Base-by-base conservation (phyloP, 1,140 invertebrate species). In the Caenorhabditis brenneri region DNA sequence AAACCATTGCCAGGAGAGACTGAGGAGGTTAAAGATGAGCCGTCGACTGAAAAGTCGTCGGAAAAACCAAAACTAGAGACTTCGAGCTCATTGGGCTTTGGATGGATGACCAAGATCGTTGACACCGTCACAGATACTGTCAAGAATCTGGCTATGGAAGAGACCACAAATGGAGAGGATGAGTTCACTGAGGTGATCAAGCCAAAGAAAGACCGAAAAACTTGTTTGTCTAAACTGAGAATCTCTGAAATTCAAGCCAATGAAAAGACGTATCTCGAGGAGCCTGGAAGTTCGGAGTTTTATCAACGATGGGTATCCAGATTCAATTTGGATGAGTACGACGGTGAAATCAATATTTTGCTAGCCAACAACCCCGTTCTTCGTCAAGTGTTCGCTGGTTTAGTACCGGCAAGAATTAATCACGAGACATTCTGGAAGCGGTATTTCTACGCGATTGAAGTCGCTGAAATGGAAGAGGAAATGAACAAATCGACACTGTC, bases 371-470 rank as follows among this genome's bases (percentile, higher is more conserved):
- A 79, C 27, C 80, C 80, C 5, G 7, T 27, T 15, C 19, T 81
- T 9, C 80, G 80, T 46, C 51, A 80, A 39, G 22, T 80, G 9
- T 80, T 53, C 33, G 79, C 79, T 1, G 29, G 33, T 36, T 33
- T 80, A 33, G 79, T 80, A 36, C 48, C 51, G n/a, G 80, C n/a
- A 15, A 60, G 22, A 15, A 42, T 82, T 2, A 51, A n/a, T 33
- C 31, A 83, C 39, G 82, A 49, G 10, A 53, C 39, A n/a, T 83
- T 83, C 69, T 83, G 82, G 82, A 46, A 65, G 27, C 65, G 82
- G 15, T 83, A 83, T 79, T 83, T 83, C 39, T 83, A 65, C 29
- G 82, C 82, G 10, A 65, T 83, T 31, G 65, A 83, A 10, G 33
- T 83, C 9, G 82, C 82, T 33, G 82, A 83, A 24, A 48, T 80